Conservation (phyloP, 2,797 vertebrate genomes). For the Cichlasoma orientale region DNA sequence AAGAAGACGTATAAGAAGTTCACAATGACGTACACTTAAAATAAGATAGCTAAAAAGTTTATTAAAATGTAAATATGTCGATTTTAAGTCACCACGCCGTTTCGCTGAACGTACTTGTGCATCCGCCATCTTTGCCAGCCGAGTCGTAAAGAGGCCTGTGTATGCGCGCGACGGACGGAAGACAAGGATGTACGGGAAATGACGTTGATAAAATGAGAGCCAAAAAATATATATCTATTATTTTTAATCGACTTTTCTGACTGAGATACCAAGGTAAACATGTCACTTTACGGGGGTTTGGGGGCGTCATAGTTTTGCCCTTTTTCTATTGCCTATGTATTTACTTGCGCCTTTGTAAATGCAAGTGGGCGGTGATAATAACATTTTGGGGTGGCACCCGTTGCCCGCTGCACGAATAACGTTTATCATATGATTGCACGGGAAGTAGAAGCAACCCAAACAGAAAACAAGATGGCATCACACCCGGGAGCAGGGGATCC, state of each 20-base stretch:
- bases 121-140: conserved; percentile 86
- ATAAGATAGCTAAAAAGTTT: fast-evolving
- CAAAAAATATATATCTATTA: neutral
- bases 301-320: neutral
- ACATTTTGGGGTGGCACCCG: neutral
- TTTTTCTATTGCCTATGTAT: neutral
- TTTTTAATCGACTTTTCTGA: neutral
- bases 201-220: conserved; percentile 48
- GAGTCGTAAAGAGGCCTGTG: conserved; percentile 82
- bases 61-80: neutral
- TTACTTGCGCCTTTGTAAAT: neutral
- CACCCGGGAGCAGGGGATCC: conserved; percentile 64
- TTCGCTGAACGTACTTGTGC: conserved; percentile 75
- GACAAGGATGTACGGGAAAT: conserved; percentile 62
- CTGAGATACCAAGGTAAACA: neutral
- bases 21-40: fast-evolving
- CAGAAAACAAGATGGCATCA: conserved; percentile 79
- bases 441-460: conserved; percentile 57
- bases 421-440: conserved; percentile 51
- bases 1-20: fast-evolving
- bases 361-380: neutral
- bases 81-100: conserved; percentile 67
- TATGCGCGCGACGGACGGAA: conserved; percentile 72
- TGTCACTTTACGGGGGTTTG: neutral
- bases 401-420: conserved; percentile 15